Evolutionary conservation across 2,888 invertebrate genomes (phyloP), one percentile per base, ranked within the genome.

Genomic region (Oegoconia quadripuncta): DNA sequence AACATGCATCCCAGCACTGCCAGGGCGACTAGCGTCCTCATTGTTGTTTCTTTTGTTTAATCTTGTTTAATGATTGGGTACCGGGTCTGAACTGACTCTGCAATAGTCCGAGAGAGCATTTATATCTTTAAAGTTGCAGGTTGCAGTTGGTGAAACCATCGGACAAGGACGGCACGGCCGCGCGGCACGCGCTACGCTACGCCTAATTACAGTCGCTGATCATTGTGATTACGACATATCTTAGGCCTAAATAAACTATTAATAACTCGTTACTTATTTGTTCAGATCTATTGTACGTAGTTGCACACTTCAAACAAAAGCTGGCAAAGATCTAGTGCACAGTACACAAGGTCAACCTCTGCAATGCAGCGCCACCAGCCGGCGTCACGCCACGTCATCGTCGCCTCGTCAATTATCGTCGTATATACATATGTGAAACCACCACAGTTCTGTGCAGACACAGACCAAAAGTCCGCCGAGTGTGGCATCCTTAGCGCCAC

Each of bases 11-110:
- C 83, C 59, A 87, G 52, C 37, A 75, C 68, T 48, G 66, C 56
- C 46, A 87, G 72, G 73, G 77, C 83, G 70, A 73, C 69, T 31
- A 88, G 75, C 79, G 86, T 77, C 84, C 86, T 84, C 81, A 80
- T 88, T 49, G 39, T 73, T 48, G 38, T 20, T 38, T 50, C 39
- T 47, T 54, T 52, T 44, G 35, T 34, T 3, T 15, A 39, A 41
- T 57, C 67, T 72, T 72, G 74, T 74, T 74, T 59, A 64, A 61
- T 67, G 74, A 72, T 69, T 79, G 73, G 65, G 60, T 61, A 70
- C 74, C 72, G 62, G 69, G 61, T 61, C 59, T 67, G 70, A 56
- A 86, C 84, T 87, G 84, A 74, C 65, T 66, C 60, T 55, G 45
- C 59, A 53, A 52, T 59, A 54, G 61, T 52, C 59, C 52, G 72